A percentile compares a stretch with the other conserved stretches of the same genome.
Evolutionary conservation across 2,888 invertebrate species (phyloP).

Genomic region (Crocallis elinguaria): DNA sequence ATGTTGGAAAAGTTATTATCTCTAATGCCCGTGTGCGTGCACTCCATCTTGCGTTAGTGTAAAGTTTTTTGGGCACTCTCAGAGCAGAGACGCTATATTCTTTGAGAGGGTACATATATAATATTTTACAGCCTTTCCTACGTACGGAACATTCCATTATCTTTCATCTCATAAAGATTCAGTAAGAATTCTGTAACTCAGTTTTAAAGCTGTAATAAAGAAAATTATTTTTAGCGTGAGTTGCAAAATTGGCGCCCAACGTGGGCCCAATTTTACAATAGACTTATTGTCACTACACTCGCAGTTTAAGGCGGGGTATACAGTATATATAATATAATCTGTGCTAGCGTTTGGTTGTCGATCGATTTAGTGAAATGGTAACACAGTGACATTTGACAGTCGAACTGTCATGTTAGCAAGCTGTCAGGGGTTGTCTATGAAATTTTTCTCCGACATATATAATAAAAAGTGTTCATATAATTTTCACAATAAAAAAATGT

Average conservation of each 20-base stretch:
- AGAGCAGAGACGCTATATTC: not conserved
- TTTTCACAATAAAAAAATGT: too few species aligned
- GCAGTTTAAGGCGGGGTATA: too few species aligned
- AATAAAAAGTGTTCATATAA: too few species aligned
- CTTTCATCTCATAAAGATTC: not conserved
- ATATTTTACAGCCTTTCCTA: constrained; percentile 5
- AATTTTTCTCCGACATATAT: too few species aligned
- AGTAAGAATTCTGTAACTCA: not conserved
- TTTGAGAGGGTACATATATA: not conserved
- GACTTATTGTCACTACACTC: too few species aligned
- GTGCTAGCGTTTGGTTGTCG: too few species aligned
- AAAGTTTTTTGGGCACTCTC: not conserved
- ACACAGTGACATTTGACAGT: too few species aligned
- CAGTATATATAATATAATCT: too few species aligned
- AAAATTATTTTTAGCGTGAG: not conserved
- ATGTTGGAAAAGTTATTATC: constrained; percentile 9
- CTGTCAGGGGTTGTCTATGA: too few species aligned
- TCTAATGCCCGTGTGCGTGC: not conserved
- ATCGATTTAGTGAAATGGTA: too few species aligned
- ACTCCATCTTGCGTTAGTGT: not conserved
- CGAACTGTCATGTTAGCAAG: too few species aligned
- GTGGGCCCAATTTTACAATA: not conserved
- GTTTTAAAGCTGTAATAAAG: not conserved
- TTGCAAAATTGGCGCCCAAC: not conserved
- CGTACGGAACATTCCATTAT: not conserved